phyloP scores from a whole-genome alignment of 2,113 vertebrate species.

The Hyla sarda region DNA sequence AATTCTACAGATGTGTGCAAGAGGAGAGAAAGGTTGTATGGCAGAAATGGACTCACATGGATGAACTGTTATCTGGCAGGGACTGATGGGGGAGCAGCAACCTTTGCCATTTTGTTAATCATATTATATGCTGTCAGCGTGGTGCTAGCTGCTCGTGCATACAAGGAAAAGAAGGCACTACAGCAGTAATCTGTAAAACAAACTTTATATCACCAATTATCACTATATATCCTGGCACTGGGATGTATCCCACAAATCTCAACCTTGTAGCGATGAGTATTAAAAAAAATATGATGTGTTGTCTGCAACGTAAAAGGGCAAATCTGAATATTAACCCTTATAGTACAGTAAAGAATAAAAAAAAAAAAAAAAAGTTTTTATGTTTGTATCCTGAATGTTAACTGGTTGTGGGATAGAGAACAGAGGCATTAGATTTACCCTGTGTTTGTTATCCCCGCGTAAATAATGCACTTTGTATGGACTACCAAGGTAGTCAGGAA shows the following conservation, averaged over 20 bases:
- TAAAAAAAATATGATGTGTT: too few relatives aligned
- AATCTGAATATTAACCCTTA: background rate
- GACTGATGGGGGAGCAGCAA: constrained; percentile 68
- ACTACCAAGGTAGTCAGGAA: background rate
- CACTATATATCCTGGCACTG: background rate
- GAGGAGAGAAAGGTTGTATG: constrained; percentile 66
- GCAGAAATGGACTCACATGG: constrained; percentile 71
- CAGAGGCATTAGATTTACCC: background rate
- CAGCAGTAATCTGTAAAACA: background rate
- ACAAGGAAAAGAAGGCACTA: background rate
- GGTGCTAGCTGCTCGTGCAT: constrained; percentile 8
- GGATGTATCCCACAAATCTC: background rate
- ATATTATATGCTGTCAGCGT: constrained; percentile 63
- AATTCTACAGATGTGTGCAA: constrained; percentile 68
- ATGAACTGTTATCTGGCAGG: constrained; percentile 73
- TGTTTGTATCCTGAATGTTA: background rate
- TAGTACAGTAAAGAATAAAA: background rate
- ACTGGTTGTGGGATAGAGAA: background rate
- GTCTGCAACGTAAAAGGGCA: background rate
- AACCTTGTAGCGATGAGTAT: too few relatives aligned
- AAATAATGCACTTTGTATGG: background rate
- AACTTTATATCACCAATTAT: background rate
- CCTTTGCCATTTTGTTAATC: constrained; percentile 69
- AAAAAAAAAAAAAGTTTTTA: too few relatives aligned
- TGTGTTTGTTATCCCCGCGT: background rate